Conservation (phyloP, 2,113 vertebrate genomes). For the Eclectus roratus region DNA sequence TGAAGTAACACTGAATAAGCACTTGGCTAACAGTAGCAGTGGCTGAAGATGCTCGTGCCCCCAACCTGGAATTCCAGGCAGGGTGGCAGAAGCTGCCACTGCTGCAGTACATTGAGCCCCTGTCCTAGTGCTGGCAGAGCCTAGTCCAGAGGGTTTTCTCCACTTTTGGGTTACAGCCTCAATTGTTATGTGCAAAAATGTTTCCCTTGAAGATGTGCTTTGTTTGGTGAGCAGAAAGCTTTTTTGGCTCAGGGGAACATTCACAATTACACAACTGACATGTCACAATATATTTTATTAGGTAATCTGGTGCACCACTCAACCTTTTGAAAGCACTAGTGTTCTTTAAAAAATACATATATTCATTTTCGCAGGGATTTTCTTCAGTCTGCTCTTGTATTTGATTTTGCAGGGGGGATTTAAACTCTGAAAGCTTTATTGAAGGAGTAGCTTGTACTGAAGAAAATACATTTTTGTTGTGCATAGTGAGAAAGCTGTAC, state of each 20-base stretch:
- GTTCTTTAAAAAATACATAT: not conserved
- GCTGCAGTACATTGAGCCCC: fast-evolving
- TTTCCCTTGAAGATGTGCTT: not conserved
- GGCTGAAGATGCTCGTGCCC: not conserved
- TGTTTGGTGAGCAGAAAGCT: slow-evolving; percentile 6
- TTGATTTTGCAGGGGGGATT: slow-evolving; percentile 11
- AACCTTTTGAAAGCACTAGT: not conserved
- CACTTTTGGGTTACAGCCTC: fast-evolving
- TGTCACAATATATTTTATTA: not conserved
- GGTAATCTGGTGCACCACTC: not conserved
- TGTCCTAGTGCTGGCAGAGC: fast-evolving
- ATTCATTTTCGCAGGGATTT: not conserved
- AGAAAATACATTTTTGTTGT: not conserved
- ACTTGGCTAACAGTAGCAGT: not conserved
- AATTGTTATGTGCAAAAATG: not conserved
- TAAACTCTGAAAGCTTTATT: not conserved
- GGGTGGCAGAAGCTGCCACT: not conserved
- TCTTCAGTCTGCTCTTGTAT: not conserved
- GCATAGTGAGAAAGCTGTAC: not conserved
- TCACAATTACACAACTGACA: not conserved
- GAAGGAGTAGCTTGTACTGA: not conserved
- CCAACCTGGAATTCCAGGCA: not conserved
- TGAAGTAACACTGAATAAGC: not conserved
- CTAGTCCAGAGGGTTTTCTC: not conserved
- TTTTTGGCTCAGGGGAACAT: slow-evolving; percentile 22